Percentiles rank a stretch among this genome's conserved stretches.
Evolutionary conservation across 1,140 invertebrate genomes (phyloP).

Genomic region (Belonocnema kinseyi): DNA sequence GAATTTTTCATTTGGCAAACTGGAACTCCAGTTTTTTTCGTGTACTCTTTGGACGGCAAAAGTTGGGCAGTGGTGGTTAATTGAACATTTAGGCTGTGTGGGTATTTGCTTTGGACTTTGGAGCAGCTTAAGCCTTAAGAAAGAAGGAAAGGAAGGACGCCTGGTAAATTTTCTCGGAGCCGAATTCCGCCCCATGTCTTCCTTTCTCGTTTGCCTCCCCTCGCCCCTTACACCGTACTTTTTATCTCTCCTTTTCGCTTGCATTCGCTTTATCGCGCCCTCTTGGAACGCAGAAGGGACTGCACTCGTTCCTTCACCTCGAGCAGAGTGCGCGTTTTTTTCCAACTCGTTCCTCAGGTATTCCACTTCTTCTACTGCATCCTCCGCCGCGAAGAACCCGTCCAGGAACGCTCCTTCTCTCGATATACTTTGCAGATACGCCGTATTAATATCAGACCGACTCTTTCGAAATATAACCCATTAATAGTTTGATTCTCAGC

Average conservation of each 20-base stretch:
- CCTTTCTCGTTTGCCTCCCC: conserved; percentile 1
- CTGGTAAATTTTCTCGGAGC: conserved; percentile 32
- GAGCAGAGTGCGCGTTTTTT: conserved; percentile 62
- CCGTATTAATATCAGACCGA: conserved; percentile 9
- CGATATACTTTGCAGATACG: background rate
- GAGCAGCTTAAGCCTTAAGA: conserved; percentile 8
- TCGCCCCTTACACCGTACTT: conserved; percentile 13
- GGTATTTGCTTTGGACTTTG: conserved; percentile 1
- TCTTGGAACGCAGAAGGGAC: conserved; percentile 49
- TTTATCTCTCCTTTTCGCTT: conserved; percentile 39
- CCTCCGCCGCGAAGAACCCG: conserved; percentile 43
- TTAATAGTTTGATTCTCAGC: background rate
- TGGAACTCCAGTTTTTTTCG: background rate
- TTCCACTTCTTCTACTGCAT: conserved; percentile 65
- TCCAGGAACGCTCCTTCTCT: conserved; percentile 4
- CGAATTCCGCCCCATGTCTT: conserved; percentile 34
- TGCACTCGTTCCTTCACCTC: conserved; percentile 69
- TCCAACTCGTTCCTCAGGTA: conserved; percentile 68
- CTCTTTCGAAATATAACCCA: background rate
- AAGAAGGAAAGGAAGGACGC: background rate
- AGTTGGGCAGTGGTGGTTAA: background rate
- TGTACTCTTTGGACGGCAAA: background rate
- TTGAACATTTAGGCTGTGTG: background rate
- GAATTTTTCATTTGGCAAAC: too few species aligned
- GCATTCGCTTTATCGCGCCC: conserved; percentile 34